Evolutionary conservation across 2,113 vertebrate species (phyloP).

Genomic region (Donacobius atricapilla): DNA sequence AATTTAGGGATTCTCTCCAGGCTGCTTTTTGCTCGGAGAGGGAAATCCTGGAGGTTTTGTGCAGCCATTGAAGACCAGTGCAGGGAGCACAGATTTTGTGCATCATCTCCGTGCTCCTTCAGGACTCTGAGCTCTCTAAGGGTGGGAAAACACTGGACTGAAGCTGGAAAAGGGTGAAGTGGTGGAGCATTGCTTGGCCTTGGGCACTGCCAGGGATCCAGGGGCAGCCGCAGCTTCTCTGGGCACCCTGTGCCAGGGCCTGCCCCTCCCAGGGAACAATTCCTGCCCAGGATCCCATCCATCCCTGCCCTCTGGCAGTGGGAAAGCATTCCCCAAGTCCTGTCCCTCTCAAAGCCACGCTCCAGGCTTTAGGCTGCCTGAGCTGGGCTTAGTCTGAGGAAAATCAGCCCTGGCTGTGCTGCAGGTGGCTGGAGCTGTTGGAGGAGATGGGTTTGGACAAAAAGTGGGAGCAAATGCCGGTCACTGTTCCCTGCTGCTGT

Average conservation of each 20-base stretch:
- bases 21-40: background rate
- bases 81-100: background rate
- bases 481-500: background rate
- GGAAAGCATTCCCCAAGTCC: background rate
- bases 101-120: background rate
- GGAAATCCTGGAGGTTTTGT: background rate
- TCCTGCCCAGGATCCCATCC: background rate
- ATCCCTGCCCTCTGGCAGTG: background rate
- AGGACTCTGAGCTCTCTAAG: background rate
- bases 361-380: background rate
- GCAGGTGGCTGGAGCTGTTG: background rate
- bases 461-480: fast-evolving
- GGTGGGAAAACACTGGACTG: background rate
- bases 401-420: background rate
- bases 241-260: background rate
- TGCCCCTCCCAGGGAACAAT: fast-evolving
- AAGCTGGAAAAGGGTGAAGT: background rate
- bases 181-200: background rate
- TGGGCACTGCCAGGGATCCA: background rate
- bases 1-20: background rate
- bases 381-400: background rate
- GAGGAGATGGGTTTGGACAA: background rate
- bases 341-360: background rate
- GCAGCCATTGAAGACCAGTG: fast-evolving
- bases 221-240: background rate